These are phyloP conservation scores for Mus minutoides DNA, from an alignment of 2,797 vertebrate species.

Conservation along the genomic window DNA sequence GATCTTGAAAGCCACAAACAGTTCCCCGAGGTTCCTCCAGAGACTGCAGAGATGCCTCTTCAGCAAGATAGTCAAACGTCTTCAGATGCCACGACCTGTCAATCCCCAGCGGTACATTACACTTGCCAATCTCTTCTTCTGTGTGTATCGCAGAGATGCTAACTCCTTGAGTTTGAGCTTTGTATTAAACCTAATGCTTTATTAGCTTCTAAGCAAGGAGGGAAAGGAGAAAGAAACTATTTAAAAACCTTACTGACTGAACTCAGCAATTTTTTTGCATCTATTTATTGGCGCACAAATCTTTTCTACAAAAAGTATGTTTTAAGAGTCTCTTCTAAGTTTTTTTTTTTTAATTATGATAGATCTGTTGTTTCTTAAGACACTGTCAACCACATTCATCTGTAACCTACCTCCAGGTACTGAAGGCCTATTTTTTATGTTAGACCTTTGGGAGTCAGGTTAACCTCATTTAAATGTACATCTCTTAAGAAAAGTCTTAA, in stretches of 20 bases:
- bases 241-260: constrained; percentile 1
- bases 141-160: constrained; percentile 77
- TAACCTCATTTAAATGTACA: background rate
- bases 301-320: constrained; percentile 8
- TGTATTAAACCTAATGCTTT: constrained; percentile 66
- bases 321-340: constrained; percentile 3
- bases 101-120: constrained; percentile 88
- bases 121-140: constrained; percentile 83
- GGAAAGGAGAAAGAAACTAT: constrained; percentile 80
- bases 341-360: background rate
- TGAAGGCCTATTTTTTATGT: background rate
- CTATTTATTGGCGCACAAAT: background rate
- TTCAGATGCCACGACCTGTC: constrained; percentile 84
- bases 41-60: constrained; percentile 86
- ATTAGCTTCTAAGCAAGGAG: constrained; percentile 7
- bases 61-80: constrained; percentile 86
- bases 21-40: constrained; percentile 87
- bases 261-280: background rate
- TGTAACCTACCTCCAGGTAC: constrained; percentile 32
- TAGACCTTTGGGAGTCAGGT: background rate
- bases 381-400: background rate
- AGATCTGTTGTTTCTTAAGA: background rate
- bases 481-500: background rate
- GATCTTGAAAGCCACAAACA: constrained; percentile 86
- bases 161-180: constrained; percentile 83